Percentiles rank a stretch among this genome's conserved stretches.
phyloP scores from a whole-genome alignment of 2,797 vertebrate genomes.

The Lutjanus campechanus region DNA sequence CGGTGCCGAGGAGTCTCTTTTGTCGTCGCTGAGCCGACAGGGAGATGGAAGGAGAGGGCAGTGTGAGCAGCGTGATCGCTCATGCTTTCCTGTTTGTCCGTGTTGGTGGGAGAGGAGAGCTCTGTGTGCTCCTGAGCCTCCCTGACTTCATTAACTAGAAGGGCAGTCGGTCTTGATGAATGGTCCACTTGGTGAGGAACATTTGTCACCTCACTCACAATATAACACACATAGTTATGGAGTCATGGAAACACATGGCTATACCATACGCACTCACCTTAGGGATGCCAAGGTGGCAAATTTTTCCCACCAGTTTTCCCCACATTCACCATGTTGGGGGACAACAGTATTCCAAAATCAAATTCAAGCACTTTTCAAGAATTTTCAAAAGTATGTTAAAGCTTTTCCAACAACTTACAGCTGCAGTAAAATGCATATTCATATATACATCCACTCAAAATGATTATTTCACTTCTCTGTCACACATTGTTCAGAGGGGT shows the following conservation, averaged over 20 bases:
- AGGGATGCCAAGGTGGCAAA: no score
- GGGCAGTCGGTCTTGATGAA: conserved; percentile 57
- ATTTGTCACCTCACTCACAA: conserved; percentile 52
- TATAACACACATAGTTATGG: conserved; percentile 16
- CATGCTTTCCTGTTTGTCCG: conserved; percentile 53
- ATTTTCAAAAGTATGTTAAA: no score
- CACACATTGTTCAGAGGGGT: no score
- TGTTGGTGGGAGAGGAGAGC: conserved; percentile 39
- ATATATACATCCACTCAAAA: no score
- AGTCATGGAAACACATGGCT: conserved; percentile 22
- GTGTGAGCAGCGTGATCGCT: conserved; percentile 21
- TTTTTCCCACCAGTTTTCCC: no score
- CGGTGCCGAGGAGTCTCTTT: conserved; percentile 31
- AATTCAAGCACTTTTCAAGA: no score
- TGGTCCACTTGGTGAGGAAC: conserved; percentile 49
- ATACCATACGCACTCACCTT: background rate
- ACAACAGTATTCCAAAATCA: no score
- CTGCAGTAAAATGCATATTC: no score
- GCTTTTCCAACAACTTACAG: no score
- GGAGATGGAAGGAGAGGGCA: background rate
- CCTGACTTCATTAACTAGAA: conserved; percentile 70
- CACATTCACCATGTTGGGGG: no score
- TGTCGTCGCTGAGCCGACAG: conserved; percentile 19
- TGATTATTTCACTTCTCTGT: no score
- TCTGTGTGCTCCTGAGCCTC: conserved; percentile 55